Percentiles rank a stretch among this genome's conserved stretches.
Evolutionary conservation across 2,888 invertebrate genomes (phyloP).

Genomic region (Drosophila hamatofila): DNA sequence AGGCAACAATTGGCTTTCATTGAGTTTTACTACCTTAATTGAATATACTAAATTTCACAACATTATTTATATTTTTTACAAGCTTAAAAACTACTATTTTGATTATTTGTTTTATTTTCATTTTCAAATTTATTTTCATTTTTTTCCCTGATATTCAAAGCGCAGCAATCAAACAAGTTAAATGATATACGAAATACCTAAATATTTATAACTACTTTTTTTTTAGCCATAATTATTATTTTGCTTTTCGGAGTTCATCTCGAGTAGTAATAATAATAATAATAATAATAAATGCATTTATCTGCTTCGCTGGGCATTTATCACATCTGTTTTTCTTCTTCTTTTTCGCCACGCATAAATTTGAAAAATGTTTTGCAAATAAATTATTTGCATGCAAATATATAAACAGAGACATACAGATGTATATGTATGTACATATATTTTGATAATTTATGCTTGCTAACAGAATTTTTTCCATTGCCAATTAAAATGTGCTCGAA

Average conservation of each 20-base stretch:
- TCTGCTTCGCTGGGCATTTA: constrained; percentile 26
- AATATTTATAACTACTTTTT: not conserved
- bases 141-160: not conserved
- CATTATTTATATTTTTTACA: not conserved
- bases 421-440: constrained; percentile 18
- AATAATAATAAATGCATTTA: constrained; percentile 32
- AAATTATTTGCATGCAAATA: constrained; percentile 48
- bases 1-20: constrained; percentile 5
- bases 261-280: constrained; percentile 9
- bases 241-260: not conserved
- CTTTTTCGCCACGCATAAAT: constrained; percentile 37
- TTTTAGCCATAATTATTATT: not conserved
- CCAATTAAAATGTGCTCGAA: constrained; percentile 50
- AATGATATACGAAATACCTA: not conserved
- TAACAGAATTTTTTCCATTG: constrained; percentile 32
- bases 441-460: constrained; percentile 54
- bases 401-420: not conserved
- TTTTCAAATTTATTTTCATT: not conserved
- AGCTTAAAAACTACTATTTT: not conserved
- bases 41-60: constrained; percentile 5
- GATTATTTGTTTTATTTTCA: not conserved
- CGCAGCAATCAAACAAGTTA: not conserved
- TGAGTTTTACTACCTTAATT: not conserved
- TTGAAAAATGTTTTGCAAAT: constrained; percentile 54
- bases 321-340: constrained; percentile 39